These are phyloP conservation scores for Rhynchonycteris naso DNA, from an alignment of 2,797 vertebrate species.

Conservation along the genomic window DNA sequence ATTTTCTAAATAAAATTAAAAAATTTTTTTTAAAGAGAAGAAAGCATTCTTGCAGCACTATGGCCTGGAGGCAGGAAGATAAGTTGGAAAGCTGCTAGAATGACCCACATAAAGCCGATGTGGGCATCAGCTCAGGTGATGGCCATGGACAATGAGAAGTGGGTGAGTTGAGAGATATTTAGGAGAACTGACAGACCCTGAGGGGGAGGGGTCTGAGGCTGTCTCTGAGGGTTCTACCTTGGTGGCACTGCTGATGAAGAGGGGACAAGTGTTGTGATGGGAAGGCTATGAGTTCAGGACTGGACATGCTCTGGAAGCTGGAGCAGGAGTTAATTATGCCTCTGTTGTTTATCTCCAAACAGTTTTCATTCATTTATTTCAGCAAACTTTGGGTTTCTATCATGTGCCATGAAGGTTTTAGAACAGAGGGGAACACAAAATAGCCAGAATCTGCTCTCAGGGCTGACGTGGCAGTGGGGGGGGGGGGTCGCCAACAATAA, in stretches of 20 bases:
- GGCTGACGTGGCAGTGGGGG: background rate
- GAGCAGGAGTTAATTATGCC: background rate
- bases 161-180: background rate
- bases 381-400: background rate
- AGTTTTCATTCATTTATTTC: background rate
- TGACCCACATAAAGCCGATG: background rate
- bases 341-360: background rate
- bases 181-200: background rate
- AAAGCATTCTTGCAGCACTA: background rate
- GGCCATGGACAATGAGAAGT: background rate
- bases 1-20: too few species aligned
- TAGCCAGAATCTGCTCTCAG: background rate
- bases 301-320: too few species aligned
- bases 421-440: background rate
- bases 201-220: fast-evolving
- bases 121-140: background rate
- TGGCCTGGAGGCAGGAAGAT: background rate
- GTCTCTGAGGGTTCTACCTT: background rate
- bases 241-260: background rate
- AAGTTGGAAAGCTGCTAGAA: background rate
- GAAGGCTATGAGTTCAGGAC: too few species aligned
- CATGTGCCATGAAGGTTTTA: background rate
- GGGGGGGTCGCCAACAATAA: background rate
- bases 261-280: background rate
- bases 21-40: too few species aligned